A percentile compares a stretch with the other conserved stretches of the same genome.
Conservation (phyloP, 1,140 invertebrate genomes). For the Drosophila arawakana region DNA sequence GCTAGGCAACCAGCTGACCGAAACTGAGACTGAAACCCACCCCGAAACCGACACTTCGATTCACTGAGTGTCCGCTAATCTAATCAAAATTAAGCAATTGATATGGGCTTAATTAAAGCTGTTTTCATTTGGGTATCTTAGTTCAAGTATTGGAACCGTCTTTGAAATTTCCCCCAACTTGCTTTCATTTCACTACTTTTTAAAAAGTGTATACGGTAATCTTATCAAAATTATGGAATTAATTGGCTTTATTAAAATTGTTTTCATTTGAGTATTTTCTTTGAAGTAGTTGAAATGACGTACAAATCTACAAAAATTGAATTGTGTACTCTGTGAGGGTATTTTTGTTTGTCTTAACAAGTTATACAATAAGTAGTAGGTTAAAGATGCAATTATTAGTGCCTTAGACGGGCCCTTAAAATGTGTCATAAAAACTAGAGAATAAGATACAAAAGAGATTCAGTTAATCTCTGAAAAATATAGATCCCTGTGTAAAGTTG, state of each 20-base stretch:
- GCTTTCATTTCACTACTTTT: no score
- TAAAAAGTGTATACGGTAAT: not conserved
- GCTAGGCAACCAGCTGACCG: constrained; percentile 31
- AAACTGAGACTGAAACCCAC: constrained; percentile 36
- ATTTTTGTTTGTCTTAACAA: no score
- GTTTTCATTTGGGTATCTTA: not conserved
- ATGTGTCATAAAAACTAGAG: no score
- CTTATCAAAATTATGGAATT: constrained; percentile 12
- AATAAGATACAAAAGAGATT: no score
- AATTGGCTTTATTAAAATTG: constrained; percentile 34
- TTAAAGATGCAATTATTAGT: no score
- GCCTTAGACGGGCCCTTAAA: no score
- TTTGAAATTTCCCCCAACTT: not conserved
- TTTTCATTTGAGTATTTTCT: not conserved
- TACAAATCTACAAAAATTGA: not conserved
- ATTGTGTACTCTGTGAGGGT: no score
- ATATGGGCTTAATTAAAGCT: constrained; percentile 34
- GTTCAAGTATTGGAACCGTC: constrained; percentile 1
- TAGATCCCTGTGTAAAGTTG: no score
- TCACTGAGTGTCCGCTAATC: not conserved
- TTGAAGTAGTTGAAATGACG: constrained; percentile 3
- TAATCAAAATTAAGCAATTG: constrained; percentile 14
- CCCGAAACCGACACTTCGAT: constrained; percentile 5
- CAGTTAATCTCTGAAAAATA: no score
- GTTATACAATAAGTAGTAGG: no score